phyloP scores from a whole-genome alignment of 2,113 vertebrate species.

The Ailurus styani region DNA sequence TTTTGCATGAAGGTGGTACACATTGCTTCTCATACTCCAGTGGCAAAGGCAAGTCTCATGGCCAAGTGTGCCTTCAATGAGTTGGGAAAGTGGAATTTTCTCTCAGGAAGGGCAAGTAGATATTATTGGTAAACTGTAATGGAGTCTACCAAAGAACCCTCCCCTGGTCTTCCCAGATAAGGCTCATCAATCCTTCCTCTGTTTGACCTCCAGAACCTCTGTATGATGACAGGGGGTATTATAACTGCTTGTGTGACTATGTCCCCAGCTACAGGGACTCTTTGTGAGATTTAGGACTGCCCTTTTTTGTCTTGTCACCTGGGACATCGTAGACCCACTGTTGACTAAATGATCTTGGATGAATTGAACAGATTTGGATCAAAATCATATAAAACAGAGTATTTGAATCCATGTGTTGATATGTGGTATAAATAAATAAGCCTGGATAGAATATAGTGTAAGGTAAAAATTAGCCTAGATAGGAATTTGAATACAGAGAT shows the following conservation, averaged over 20 bases:
- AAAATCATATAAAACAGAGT: background rate
- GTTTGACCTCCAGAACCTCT: background rate
- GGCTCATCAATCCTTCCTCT: background rate
- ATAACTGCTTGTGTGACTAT: background rate
- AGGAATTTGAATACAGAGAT: background rate
- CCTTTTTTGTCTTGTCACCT: background rate
- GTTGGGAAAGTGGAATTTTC: background rate
- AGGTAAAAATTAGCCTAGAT: background rate
- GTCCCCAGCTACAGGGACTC: background rate
- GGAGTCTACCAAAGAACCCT: background rate
- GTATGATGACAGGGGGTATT: background rate
- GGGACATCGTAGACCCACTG: background rate
- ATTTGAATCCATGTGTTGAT: background rate
- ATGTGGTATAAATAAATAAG: background rate
- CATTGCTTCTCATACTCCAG: background rate
- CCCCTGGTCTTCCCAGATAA: background rate
- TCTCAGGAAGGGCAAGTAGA: background rate
- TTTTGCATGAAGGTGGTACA: background rate
- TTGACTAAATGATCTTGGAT: background rate
- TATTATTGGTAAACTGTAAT: background rate
- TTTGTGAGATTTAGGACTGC: background rate
- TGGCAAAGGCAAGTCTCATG: background rate
- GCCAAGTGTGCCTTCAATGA: background rate
- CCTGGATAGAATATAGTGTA: background rate
- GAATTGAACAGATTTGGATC: background rate